phyloP scores from a whole-genome alignment of 30 jellyfish, hydroid and myxozoan species.

The Aurelia aurita region DNA sequence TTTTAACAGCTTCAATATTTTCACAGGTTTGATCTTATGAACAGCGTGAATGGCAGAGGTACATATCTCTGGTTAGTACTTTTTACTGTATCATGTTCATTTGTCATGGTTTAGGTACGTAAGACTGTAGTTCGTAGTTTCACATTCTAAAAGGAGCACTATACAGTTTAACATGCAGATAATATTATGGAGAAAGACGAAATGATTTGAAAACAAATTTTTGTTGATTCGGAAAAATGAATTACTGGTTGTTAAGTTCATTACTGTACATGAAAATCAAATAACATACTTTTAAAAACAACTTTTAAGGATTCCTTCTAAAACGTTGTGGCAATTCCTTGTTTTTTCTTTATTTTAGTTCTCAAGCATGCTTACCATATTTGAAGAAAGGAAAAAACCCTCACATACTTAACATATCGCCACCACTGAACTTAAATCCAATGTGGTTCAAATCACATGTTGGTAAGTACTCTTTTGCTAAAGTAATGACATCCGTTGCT shows the following conservation, averaged over 20 bases:
- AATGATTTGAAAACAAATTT: no score
- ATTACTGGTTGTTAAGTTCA: no score
- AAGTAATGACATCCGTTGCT: no score
- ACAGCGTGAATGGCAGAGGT: constrained; percentile 88
- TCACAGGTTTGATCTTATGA: constrained; percentile 92
- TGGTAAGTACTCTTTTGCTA: constrained; percentile 49
- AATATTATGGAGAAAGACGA: no score
- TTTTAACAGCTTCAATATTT: neutral
- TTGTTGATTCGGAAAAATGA: no score
- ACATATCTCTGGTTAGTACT: constrained; percentile 86
- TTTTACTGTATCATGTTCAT: neutral
- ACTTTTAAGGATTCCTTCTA: no score
- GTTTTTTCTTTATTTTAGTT: constrained; percentile 38
- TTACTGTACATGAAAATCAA: no score
- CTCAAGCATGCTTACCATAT: constrained; percentile 96
- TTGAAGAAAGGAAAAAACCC: constrained; percentile 89
- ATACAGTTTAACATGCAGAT: no score
- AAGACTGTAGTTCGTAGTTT: no score
- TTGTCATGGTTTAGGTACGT: no score
- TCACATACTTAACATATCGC: constrained; percentile 89
- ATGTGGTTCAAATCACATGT: constrained; percentile 91
- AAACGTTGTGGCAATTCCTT: neutral
- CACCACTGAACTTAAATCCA: constrained; percentile 94
- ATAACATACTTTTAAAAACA: no score
- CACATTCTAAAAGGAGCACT: no score